Conservation (phyloP, 1,140 invertebrate species). For the Drosophila tristis region DNA sequence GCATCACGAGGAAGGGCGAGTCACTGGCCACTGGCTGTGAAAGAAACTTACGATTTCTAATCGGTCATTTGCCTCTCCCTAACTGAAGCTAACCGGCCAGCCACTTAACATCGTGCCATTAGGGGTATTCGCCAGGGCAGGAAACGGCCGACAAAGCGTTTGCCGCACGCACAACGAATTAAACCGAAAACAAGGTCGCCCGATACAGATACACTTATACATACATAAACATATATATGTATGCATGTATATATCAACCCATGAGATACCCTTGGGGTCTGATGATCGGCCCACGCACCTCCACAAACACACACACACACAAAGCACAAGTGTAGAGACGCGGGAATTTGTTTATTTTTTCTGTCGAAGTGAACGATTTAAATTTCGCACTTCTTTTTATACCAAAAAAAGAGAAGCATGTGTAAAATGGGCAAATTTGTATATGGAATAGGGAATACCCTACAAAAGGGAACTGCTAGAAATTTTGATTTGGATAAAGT, state of each 20-base stretch:
- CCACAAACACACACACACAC: conserved; percentile 18
- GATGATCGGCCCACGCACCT: conserved; percentile 53
- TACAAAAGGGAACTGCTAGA: background rate
- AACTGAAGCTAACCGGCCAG: conserved; percentile 26
- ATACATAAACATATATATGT: conserved; percentile 12
- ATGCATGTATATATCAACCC: conserved; percentile 17
- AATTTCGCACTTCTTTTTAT: conserved; percentile 68
- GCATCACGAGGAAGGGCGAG: background rate
- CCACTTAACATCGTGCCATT: conserved; percentile 20
- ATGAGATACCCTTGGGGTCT: conserved; percentile 46
- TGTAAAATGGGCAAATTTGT: background rate
- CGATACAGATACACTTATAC: conserved; percentile 48
- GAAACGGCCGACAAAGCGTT: conserved; percentile 32
- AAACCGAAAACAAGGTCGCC: conserved; percentile 57
- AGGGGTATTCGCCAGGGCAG: conserved; percentile 20
- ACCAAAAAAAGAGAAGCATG: conserved; percentile 11
- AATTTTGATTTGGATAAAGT: too few relatives aligned
- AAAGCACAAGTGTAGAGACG: conserved; percentile 38
- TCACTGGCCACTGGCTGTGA: conserved; percentile 24
- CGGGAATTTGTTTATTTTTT: conserved; percentile 43
- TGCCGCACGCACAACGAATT: conserved; percentile 54
- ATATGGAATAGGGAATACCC: conserved; percentile 12
- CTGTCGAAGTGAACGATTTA: conserved; percentile 49
- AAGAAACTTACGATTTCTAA: conserved; percentile 67
- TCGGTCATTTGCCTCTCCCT: conserved; percentile 68